phyloP scores from a whole-genome alignment of 2,888 invertebrate genomes.

The Paralinhomoeus sp. region DNA sequence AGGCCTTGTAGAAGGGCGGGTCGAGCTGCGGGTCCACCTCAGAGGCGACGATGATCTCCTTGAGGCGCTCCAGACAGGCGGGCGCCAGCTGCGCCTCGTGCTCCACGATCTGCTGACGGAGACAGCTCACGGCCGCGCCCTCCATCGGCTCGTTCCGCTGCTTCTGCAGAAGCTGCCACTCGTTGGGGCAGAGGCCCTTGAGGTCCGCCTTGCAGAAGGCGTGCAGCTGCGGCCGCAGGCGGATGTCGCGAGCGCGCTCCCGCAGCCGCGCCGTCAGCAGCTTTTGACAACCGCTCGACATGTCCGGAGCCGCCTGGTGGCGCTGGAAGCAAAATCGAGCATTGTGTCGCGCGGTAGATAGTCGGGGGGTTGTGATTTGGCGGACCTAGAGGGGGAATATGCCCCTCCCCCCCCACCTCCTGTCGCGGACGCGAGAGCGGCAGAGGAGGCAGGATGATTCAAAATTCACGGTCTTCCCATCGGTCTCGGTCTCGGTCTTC shows the following conservation, averaged over 20 bases:
- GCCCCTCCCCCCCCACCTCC: no score
- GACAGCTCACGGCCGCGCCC: no score
- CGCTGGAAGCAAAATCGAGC: neutral
- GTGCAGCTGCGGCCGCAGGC: slow-evolving; percentile 61
- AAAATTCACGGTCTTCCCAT: no score
- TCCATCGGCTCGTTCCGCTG: no score
- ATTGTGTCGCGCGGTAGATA: no score
- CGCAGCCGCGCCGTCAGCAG: slow-evolving; percentile 12
- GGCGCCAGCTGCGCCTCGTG: neutral
- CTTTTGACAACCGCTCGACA: slow-evolving; percentile 1
- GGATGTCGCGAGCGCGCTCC: slow-evolving; percentile 41
- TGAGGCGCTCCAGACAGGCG: neutral
- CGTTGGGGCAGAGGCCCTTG: neutral
- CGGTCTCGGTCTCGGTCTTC: no score
- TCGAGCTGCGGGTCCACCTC: slow-evolving; percentile 74
- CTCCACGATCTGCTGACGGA: no score
- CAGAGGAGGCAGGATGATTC: no score
- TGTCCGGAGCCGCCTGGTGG: neutral
- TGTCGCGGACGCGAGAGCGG: no score
- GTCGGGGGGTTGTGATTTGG: no score
- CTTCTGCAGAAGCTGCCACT: neutral
- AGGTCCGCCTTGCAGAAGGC: slow-evolving; percentile 45
- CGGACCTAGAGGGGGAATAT: no score
- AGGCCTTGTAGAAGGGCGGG: slow-evolving; percentile 51
- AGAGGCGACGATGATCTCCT: slow-evolving; percentile 22